phyloP scores from a whole-genome alignment of 2,797 vertebrate species.

The Sphenopsis melanotis region DNA sequence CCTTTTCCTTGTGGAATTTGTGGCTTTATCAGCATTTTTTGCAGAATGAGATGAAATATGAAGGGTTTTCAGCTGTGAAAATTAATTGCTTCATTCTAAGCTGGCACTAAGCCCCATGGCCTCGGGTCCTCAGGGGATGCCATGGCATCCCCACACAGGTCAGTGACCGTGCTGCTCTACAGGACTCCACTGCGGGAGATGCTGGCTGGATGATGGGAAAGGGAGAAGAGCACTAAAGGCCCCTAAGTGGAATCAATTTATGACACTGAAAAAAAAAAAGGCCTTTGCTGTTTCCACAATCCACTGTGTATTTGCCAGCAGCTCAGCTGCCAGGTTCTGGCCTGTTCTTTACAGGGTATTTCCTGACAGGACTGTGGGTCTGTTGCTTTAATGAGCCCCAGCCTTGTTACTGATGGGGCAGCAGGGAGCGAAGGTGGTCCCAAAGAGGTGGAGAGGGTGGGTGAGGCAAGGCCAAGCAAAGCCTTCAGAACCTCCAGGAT shows the following conservation, averaged over 20 bases:
- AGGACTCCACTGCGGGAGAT: not conserved
- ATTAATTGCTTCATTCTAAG: not conserved
- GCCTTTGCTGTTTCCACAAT: not conserved
- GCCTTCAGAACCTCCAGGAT: not conserved
- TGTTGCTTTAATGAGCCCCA: not conserved
- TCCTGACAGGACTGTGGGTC: not conserved
- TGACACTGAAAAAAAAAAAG: not conserved
- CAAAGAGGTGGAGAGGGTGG: not conserved
- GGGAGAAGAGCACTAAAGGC: not conserved
- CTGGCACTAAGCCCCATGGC: not conserved
- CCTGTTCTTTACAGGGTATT: not conserved
- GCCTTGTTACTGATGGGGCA: not conserved
- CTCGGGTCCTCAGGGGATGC: not conserved
- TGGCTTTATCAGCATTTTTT: not conserved
- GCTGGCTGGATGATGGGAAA: not conserved
- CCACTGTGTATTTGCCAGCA: not conserved
- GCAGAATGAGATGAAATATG: not conserved
- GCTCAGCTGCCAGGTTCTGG: not conserved
- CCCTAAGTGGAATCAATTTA: not conserved
- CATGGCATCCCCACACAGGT: not conserved
- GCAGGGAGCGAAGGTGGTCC: not conserved
- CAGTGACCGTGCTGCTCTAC: accelerated
- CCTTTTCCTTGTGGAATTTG: not conserved
- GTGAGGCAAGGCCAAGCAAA: not conserved
- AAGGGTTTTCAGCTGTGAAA: not conserved